A percentile compares a stretch with the other conserved stretches of the same genome.
These are phyloP conservation scores for Axis porcinus DNA, from an alignment of 2,113 vertebrate genomes.

Conservation along the genomic window DNA sequence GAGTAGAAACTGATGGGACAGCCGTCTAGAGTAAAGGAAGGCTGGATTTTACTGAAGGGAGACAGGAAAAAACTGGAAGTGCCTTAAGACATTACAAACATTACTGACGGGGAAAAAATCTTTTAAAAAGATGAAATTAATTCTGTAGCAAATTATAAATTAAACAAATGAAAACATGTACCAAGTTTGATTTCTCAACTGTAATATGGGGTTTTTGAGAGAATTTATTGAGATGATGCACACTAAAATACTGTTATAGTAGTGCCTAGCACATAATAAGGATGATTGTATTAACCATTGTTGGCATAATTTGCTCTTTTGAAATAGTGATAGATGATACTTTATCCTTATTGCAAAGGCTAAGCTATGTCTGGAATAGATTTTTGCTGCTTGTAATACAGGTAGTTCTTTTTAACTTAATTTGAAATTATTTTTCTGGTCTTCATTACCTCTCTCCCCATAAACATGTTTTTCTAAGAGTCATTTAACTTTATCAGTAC, in stretches of 20 bases:
- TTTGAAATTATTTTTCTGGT: neutral
- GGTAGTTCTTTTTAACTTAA: slow-evolving; percentile 9
- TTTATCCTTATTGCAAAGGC: neutral
- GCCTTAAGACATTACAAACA: neutral
- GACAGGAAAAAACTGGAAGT: neutral
- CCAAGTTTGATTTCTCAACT: slow-evolving; percentile 7
- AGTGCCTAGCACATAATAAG: neutral
- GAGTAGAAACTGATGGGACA: neutral
- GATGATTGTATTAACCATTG: neutral
- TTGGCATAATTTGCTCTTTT: slow-evolving; percentile 30
- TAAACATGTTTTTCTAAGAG: neutral
- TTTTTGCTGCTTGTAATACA: neutral
- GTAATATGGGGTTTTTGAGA: slow-evolving; percentile 19
- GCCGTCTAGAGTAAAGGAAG: neutral
- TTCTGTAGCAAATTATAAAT: slow-evolving; percentile 12
- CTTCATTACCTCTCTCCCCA: neutral
- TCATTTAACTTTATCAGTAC: slow-evolving; percentile 5
- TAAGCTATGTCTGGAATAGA: neutral
- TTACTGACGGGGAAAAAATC: neutral
- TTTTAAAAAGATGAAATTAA: neutral
- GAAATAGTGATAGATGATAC: neutral
- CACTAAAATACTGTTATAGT: neutral
- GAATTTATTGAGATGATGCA: slow-evolving; percentile 17
- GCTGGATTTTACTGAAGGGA: neutral
- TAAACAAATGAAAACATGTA: neutral